Evolutionary conservation across 2,113 vertebrate genomes (phyloP).

Genomic region (Hippocampus comes): DNA sequence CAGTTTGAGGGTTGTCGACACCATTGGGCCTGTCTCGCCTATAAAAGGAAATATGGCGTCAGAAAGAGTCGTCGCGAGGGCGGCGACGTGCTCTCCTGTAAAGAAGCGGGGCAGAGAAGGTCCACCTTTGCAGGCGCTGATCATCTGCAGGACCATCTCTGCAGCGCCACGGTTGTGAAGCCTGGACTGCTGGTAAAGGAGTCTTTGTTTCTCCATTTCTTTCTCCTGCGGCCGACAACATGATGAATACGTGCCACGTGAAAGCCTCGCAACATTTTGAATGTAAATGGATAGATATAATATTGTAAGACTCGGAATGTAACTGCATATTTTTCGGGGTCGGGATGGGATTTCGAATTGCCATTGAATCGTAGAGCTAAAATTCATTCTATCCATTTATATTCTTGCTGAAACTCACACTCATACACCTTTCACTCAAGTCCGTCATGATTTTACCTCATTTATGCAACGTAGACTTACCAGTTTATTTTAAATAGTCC

Average conservation of each 20-base stretch:
- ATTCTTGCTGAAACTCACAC: slow-evolving; percentile 21
- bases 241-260: slow-evolving; percentile 21
- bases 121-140: slow-evolving; percentile 90
- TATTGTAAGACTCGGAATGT: slow-evolving; percentile 1
- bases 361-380: not conserved
- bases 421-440: slow-evolving; percentile 40
- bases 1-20: slow-evolving; percentile 88
- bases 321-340: not conserved
- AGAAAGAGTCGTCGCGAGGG: not conserved
- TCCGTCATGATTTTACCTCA: slow-evolving; percentile 2
- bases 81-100: not conserved
- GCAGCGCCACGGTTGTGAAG: slow-evolving; percentile 88
- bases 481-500: not conserved
- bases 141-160: slow-evolving; percentile 94
- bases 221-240: slow-evolving; percentile 76
- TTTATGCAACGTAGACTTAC: slow-evolving; percentile 11
- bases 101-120: not conserved
- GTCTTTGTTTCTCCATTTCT: slow-evolving; percentile 90
- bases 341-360: not conserved
- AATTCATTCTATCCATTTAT: slow-evolving; percentile 39
- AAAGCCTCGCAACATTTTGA: slow-evolving; percentile 1
- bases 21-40: slow-evolving; percentile 91
- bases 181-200: slow-evolving; percentile 87
- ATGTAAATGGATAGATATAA: slow-evolving; percentile 32
- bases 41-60: not conserved